Conservation (phyloP, 2,888 invertebrate genomes). For the Eupithecia insigniata region DNA sequence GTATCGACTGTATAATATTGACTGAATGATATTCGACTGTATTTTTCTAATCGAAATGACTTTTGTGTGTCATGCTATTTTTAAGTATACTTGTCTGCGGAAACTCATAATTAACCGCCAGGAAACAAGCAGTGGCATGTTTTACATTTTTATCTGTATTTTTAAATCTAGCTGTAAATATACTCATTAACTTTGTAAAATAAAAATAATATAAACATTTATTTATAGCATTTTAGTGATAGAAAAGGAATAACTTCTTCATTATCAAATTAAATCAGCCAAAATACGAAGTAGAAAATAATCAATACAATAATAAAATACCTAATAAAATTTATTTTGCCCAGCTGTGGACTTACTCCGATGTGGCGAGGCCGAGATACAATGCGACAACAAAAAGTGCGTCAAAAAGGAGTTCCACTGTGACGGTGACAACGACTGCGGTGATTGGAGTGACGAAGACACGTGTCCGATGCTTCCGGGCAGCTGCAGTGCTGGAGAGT, state of each 20-base stretch:
- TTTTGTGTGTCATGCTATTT: not conserved
- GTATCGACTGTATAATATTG: too few species aligned
- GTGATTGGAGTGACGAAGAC: conserved; percentile 94
- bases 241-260: not conserved
- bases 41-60: not conserved
- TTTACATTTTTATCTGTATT: too few species aligned
- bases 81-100: too few species aligned
- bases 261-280: not conserved
- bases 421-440: conserved; percentile 94
- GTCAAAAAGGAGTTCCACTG: conserved; percentile 90
- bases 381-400: conserved; percentile 89
- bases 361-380: conserved; percentile 90
- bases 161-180: not conserved
- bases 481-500: conserved; percentile 88
- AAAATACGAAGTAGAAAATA: not conserved
- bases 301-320: not conserved
- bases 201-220: not conserved
- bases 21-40: not conserved
- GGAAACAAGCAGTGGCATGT: too few species aligned
- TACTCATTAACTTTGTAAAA: not conserved
- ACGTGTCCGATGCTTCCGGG: conserved; percentile 88
- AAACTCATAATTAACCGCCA: too few species aligned
- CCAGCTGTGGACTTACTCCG: conserved; percentile 81
- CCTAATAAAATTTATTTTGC: conserved; percentile 1
- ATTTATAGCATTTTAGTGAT: not conserved